Base-by-base conservation (phyloP, 2,888 invertebrate species). In the Lycia hirtaria region DNA sequence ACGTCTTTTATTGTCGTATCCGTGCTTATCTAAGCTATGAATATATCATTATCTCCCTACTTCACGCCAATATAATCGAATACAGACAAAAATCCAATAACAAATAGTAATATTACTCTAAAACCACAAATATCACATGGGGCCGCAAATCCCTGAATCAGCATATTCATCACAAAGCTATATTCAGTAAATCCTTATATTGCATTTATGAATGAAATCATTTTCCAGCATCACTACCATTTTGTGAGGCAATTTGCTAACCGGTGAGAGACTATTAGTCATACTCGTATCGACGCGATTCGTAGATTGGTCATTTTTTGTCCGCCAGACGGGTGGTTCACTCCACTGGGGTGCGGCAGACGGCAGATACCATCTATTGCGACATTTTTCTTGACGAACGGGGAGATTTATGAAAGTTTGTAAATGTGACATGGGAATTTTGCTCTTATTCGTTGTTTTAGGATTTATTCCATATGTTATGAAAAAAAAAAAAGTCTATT, bases 131-230 rank as follows among this genome's bases (percentile, higher is more conserved):
- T 22, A 64, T 58, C 82, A 80, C 68, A 80, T 82, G 85, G 81
- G 87, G 78, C 69, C 54, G 68, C 56, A 76, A 80, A 83, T 78
- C 85, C 83, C 74, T 63, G 65, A 56, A 65, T 67, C 60, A 59
- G 78, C 79, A 79, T 85, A 88, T 89, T 86, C 85, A 87, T 88
- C 81, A 81, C 72, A 83, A 78, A 78, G 68, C 78, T 69, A 84
- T 85, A 80, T 72, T 67, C 56, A 3, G 68, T 69, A 87, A 87
- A 88, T 83, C 89, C 87, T 72, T 70, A 26, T 77, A 85, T 87
- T 81, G 83, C 83, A 81, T 88, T 87, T 85, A 85, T 87, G 84
- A 88, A 89, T 87, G 88, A 86, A 85, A 91, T 88, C 88, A 90
- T 92, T 91, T 90, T 88, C 91, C 87, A 89, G 83, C 83, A 78